Evolutionary conservation across 2,888 invertebrate genomes (phyloP), one percentile per base, ranked within the genome.

Genomic region (Zaprionus obscuricornis): DNA sequence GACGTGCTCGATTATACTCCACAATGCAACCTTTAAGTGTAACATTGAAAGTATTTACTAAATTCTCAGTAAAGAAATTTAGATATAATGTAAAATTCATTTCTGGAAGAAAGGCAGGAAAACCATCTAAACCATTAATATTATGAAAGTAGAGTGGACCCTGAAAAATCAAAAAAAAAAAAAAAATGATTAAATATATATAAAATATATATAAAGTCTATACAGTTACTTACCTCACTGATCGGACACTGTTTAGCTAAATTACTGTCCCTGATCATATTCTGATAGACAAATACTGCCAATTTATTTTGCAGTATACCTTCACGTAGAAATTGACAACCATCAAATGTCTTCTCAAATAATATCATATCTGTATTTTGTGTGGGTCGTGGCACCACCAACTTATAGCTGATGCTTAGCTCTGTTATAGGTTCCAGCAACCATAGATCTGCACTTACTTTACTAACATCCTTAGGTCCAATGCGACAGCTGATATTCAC

Each of bases 81-180:
- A 67, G 0, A 1, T 1, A 5, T 0, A 42, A 0, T 4, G 27
- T 60, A 10, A 67, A 67, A 1, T 67, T 29, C 18, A 22, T 8
- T 13, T 67, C 67, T 1, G 67, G 66, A 20, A 67, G 6, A 24
- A 62, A 45, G 0, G 56, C 62, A 2, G 66, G 66, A n/a, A 67
- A 62, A 2, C 16, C 2, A 0, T 56, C 36, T 26, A 67, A 10
- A 0, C 0, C 22, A 5, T 4, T 10, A 0, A 67, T 7, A 1
- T 62, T 49, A 13, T 22, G 34, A 10, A 67, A 67, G 24, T 67
- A 67, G 1, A 67, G n/a, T 0, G 3, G 13, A 3, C 63, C 62
- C 68, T 67, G 16, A 3, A 49, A 37, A 7, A 7, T 0, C n/a
- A n/a, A n/a, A n/a, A n/a, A n/a, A n/a, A n/a, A n/a, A n/a, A n/a